phyloP scores from a whole-genome alignment of 2,797 vertebrate genomes.

The Malacoctenus gilli region DNA sequence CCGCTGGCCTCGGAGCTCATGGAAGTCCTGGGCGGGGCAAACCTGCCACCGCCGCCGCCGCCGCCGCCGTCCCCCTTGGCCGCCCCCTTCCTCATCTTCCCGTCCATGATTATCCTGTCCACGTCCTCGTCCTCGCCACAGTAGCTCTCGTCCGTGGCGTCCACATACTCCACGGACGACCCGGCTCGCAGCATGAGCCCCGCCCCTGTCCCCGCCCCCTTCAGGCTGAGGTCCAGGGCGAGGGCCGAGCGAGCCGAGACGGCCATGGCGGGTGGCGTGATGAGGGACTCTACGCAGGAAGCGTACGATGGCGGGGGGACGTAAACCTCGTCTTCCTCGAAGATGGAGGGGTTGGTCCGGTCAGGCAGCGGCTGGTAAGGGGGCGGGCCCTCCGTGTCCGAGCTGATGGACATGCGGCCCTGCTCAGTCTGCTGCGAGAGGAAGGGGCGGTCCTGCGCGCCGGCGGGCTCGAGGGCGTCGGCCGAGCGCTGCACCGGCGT shows the following conservation, averaged over 20 bases:
- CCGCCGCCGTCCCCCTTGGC: conserved; percentile 29
- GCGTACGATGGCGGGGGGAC: conserved; percentile 77
- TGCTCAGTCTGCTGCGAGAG: conserved; percentile 88
- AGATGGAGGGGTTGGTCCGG: conserved; percentile 90
- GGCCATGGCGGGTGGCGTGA: conserved; percentile 66
- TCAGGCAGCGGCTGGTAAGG: conserved; percentile 85
- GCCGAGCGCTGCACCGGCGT: conserved; percentile 91
- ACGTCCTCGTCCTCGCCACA: conserved; percentile 74
- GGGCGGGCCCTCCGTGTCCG: conserved; percentile 90
- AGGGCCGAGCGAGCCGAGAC: conserved; percentile 47
- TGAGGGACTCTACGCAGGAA: conserved; percentile 78
- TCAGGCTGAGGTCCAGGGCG: conserved; percentile 68
- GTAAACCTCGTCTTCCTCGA: conserved; percentile 86
- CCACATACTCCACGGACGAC: conserved; percentile 71
- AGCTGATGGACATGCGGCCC: conserved; percentile 94
- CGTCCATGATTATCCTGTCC: conserved; percentile 69
- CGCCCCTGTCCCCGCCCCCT: conserved; percentile 52
- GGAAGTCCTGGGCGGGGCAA: conserved; percentile 81
- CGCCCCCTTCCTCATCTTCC: conserved; percentile 47
- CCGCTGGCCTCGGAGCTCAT: conserved; percentile 93
- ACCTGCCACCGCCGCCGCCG: conserved; percentile 18
- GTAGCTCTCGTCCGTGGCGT: conserved; percentile 73
- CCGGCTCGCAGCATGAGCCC: conserved; percentile 59
- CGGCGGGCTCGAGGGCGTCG: conserved; percentile 74
- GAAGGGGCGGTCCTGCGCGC: conserved; percentile 78